A percentile compares a stretch with the other conserved stretches of the same genome.
Evolutionary conservation across 2,113 vertebrate genomes (phyloP).

Genomic region (Puffinus mauretanicus): DNA sequence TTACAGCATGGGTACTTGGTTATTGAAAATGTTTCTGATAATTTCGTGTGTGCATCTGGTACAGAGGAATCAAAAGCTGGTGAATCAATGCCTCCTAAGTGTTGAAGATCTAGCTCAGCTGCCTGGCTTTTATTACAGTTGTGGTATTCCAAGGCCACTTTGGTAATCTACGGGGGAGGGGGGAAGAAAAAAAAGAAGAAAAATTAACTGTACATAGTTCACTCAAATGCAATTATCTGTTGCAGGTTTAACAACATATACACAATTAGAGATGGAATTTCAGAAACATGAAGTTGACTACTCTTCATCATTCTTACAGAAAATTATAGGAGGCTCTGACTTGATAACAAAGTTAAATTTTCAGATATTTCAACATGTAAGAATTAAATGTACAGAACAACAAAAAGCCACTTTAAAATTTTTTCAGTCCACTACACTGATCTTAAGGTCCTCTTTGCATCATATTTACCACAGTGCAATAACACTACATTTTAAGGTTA

Average conservation of each 20-base stretch:
- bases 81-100: conserved; percentile 11
- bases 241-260: neutral
- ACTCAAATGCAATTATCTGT: neutral
- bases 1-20: conserved; percentile 81
- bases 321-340: neutral
- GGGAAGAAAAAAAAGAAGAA: neutral
- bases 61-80: conserved; percentile 26
- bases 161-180: conserved; percentile 78
- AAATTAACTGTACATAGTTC: neutral
- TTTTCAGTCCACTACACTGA: neutral
- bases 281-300: neutral
- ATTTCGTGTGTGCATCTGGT: neutral
- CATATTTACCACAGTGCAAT: neutral
- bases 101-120: conserved; percentile 48
- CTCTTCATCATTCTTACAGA: neutral
- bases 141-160: conserved; percentile 89
- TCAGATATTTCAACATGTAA: neutral
- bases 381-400: neutral
- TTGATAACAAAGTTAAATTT: neutral
- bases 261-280: neutral
- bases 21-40: neutral
- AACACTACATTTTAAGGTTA: neutral
- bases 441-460: neutral
- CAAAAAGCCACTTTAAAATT: neutral
- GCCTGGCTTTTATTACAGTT: conserved; percentile 77